A percentile compares a stretch with the other conserved stretches of the same genome.
Evolutionary conservation across 2,888 invertebrate genomes (phyloP).

Genomic region (Fragum sueziense): DNA sequence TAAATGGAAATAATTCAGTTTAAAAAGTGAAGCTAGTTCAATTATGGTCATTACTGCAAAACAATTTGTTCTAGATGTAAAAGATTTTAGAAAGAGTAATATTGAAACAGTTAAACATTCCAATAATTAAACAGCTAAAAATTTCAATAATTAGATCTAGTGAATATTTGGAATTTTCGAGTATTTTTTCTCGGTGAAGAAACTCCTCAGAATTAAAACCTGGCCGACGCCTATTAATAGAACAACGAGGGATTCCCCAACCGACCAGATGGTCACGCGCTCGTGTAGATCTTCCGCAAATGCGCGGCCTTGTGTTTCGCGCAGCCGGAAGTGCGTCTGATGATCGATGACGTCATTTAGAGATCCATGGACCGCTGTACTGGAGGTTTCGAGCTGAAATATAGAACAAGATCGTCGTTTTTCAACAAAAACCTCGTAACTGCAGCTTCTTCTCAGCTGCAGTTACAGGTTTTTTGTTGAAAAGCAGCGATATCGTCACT

Average conservation of each 20-base stretch:
- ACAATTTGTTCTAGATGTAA: too few species aligned
- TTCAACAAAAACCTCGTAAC: too few species aligned
- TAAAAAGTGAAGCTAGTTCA: too few species aligned
- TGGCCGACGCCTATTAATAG: constrained; percentile 93
- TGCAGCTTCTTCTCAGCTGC: too few species aligned
- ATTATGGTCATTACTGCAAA: too few species aligned
- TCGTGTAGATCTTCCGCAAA: constrained; percentile 98
- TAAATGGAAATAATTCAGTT: too few species aligned
- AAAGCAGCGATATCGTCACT: too few species aligned
- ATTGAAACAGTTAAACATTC: too few species aligned
- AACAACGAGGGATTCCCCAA: constrained; percentile 92
- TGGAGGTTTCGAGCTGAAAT: constrained; percentile 93
- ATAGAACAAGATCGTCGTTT: too few species aligned
- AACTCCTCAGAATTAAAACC: constrained; percentile 94
- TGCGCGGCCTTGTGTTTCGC: constrained; percentile 96
- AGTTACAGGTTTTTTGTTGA: too few species aligned
- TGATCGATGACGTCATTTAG: constrained; percentile 94
- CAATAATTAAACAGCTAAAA: too few species aligned
- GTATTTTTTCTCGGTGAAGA: constrained; percentile 89
- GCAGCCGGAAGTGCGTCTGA: constrained; percentile 97
- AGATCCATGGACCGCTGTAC: constrained; percentile 94
- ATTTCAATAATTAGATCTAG: background rate
- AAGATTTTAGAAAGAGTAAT: too few species aligned
- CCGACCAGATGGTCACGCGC: constrained; percentile 92
- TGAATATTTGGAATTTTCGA: constrained; percentile 16